Evolutionary conservation across 2,888 invertebrate species (phyloP), one percentile per base, ranked within the genome.

Genomic region (Acronicta leporina): DNA sequence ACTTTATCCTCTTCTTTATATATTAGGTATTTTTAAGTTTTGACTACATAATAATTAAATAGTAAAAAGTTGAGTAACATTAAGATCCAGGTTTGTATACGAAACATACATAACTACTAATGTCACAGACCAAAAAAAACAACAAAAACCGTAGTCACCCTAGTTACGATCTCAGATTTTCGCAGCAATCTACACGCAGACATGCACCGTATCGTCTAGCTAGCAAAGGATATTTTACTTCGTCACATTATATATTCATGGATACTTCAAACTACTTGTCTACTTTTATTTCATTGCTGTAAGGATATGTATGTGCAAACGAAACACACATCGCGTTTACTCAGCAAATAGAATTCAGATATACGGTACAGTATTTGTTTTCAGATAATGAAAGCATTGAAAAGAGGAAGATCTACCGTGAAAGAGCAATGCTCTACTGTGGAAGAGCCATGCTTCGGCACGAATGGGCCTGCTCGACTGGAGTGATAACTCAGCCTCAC

Each of bases 81-180:
- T n/a, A 20, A 20, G 20, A 33, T 11, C 11, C 11, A 11, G 33
- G 11, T 33, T 30, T 1, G 8, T 9, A 9, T 9, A 9, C 9
- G 30, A 30, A 30, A 7, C 1, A 5, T 1, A 30, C 3, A 1
- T 30, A 8, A 0, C 33, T 11, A 33, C 11, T 33, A 38, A 35
- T 13, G 13, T 35, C 35, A 11, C 35, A 35, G 13, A 20, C 8
- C 9, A 11, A 11, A 15, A 0, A 15, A 35, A 35, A 33, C 27
- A n/a, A 7, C 2, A 38, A 7, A 8, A n/a, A n/a, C n/a, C 7
- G 2, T 64, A 15, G 68, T 73, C 61, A 61, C 73, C 50, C 68
- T 67, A 57, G 35, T 38, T 42, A 58, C 33, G 46, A 50, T 61
- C 61, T 52, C 61, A 30, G 48, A 41, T 42, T 55, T 72, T 53